These are phyloP conservation scores for Trachelus stipa DNA, from an alignment of 2,888 invertebrate genomes.

Conservation along the genomic window DNA sequence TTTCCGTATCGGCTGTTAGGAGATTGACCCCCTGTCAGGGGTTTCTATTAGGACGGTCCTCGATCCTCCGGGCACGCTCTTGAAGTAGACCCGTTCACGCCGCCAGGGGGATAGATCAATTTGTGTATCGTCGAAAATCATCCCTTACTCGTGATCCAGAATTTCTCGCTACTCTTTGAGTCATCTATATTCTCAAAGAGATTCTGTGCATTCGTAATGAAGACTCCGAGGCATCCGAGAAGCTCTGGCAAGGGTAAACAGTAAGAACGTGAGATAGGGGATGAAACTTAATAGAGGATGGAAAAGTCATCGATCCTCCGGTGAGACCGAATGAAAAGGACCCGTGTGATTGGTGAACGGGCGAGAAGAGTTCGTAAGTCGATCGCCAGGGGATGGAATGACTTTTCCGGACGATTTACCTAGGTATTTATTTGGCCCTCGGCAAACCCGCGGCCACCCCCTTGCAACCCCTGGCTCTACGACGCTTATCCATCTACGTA, in stretches of 20 bases:
- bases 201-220: too few relatives aligned
- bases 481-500: slow-evolving; percentile 1
- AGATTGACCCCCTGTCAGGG: slow-evolving; percentile 56
- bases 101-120: slow-evolving; percentile 19
- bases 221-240: too few relatives aligned
- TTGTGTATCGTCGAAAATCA: slow-evolving; percentile 11
- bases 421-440: slow-evolving; percentile 55
- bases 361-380: slow-evolving; percentile 34
- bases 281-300: not conserved
- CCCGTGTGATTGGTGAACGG: not conserved
- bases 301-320: not conserved
- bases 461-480: too few relatives aligned
- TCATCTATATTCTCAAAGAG: too few relatives aligned
- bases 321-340: too few relatives aligned
- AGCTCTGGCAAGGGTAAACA: too few relatives aligned
- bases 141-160: too few relatives aligned
- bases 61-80: slow-evolving; percentile 1
- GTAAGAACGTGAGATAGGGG: not conserved
- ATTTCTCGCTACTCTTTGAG: too few relatives aligned
- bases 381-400: slow-evolving; percentile 48
- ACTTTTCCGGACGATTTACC: slow-evolving; percentile 60
- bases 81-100: slow-evolving; percentile 9
- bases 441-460: too few relatives aligned
- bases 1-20: slow-evolving; percentile 48
- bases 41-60: slow-evolving; percentile 53